Base-by-base conservation (phyloP, 2,797 vertebrate species). In the Myotis findleyi region DNA sequence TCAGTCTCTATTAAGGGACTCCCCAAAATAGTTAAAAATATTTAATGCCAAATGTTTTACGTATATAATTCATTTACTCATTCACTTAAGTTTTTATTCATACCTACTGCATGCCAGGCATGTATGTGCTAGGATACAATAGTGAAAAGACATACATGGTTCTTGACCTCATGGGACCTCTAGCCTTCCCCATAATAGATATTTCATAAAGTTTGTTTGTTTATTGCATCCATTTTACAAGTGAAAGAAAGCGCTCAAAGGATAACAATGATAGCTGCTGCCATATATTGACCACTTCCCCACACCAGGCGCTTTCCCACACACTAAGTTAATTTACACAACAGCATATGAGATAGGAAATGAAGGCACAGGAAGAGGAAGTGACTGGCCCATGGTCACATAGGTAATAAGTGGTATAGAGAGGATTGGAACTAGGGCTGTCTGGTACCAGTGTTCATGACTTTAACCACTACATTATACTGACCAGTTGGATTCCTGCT, bases 11-110 rank as follows among this genome's bases (percentile, higher is more conserved):
- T 77, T 71, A 53, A 80, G 0, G 2, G 38, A 69, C 72, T 71
- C 38, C 64, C 92, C 14, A 69, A 79, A 41, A 93, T 62, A 82
- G 10, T 59, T 88, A 44, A 95, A 87, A 84, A 79, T 47, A 41
- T 38, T 72, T 80, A 66, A 64, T 53, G 73, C 47, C 82, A 80
- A 90, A 53, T 21, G 20, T 7, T 88, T 49, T 68, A 71, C 20
- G 5, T 7, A 57, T 66, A 72, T 77, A 93, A 85, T 53, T 89
- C 8, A 88, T 89, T 81, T 53, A 38, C 77, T 84, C 55, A 62
- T 59, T 88, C 10, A 57, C 36, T 82, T 94, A 53, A 23, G 41
- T 73, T 76, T 88, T 21, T 66, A 71, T 87, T 86, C 33, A 18
- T 87, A 25, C 16, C 33, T 93, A 62, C 30, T 53, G 21, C 51